Conservation (phyloP, 2,888 invertebrate species). For the Sphinx pinastri region DNA sequence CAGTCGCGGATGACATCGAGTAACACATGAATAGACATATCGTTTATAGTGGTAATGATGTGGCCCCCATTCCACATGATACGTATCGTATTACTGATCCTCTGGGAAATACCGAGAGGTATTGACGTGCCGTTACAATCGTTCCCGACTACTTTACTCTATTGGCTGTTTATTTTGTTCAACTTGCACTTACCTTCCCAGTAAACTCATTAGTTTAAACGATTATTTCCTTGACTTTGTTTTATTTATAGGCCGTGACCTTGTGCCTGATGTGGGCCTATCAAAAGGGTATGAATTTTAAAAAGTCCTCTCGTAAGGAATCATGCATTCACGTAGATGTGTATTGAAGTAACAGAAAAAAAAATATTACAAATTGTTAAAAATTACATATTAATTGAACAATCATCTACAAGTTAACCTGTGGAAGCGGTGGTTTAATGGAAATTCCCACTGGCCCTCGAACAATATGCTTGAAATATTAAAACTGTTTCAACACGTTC, state of each 20-base stretch:
- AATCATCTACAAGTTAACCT: too few species aligned
- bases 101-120: slow-evolving; percentile 10
- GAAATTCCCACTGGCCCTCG: slow-evolving; percentile 32
- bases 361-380: too few species aligned
- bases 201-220: too few species aligned
- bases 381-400: too few species aligned
- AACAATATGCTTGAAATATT: slow-evolving; percentile 39
- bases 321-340: too few species aligned
- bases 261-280: too few species aligned
- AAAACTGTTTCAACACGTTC: slow-evolving; percentile 46
- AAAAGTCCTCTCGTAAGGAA: too few species aligned
- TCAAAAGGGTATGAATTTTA: too few species aligned
- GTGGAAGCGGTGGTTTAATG: neutral
- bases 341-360: too few species aligned
- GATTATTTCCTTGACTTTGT: too few species aligned
- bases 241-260: too few species aligned
- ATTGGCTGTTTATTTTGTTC: neutral
- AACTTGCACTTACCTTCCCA: neutral
- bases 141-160: neutral
- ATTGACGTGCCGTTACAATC: neutral
- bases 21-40: neutral
- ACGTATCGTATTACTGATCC: slow-evolving; percentile 10
- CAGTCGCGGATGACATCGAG: neutral
- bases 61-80: neutral
- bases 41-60: slow-evolving; percentile 1